Conservation (phyloP, 92 coral and sea anemone genomes). For the Zoanthus solanderi region DNA sequence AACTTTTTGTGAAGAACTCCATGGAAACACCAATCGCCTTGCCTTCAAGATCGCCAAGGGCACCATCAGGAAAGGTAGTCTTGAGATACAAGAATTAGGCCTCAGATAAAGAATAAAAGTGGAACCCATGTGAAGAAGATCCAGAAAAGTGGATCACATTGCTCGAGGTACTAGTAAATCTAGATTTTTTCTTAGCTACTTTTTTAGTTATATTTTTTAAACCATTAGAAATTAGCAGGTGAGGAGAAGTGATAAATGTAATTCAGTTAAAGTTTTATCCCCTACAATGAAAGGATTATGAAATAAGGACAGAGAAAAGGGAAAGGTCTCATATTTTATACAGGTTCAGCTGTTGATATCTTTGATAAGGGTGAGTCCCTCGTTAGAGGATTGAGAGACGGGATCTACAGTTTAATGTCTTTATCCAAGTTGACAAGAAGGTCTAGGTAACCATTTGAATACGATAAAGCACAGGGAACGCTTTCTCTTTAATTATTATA, state of each 20-base stretch:
- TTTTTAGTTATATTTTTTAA: background rate
- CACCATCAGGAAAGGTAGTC: slow-evolving; percentile 19
- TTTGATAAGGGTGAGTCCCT: background rate
- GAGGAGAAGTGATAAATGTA: too few species aligned
- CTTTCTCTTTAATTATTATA: background rate
- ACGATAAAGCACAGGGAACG: background rate
- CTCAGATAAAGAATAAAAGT: background rate
- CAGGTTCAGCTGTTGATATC: background rate
- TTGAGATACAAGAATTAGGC: slow-evolving; percentile 8
- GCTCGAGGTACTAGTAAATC: background rate
- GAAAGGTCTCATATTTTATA: background rate
- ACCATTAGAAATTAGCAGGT: background rate
- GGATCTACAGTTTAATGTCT: background rate
- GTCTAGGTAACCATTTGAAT: background rate
- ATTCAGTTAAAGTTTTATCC: too few species aligned
- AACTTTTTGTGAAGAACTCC: slow-evolving; percentile 16
- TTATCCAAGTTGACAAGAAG: background rate
- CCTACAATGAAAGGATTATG: too few species aligned
- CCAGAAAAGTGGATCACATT: slow-evolving; percentile 28
- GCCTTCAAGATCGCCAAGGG: slow-evolving; percentile 5
- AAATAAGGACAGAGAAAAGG: too few species aligned
- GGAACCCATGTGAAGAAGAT: slow-evolving; percentile 7
- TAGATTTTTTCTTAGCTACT: background rate
- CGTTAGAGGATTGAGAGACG: background rate
- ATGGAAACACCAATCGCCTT: background rate